These are phyloP conservation scores for Glossophaga mutica DNA, from an alignment of 2,797 vertebrate genomes.

Conservation along the genomic window DNA sequence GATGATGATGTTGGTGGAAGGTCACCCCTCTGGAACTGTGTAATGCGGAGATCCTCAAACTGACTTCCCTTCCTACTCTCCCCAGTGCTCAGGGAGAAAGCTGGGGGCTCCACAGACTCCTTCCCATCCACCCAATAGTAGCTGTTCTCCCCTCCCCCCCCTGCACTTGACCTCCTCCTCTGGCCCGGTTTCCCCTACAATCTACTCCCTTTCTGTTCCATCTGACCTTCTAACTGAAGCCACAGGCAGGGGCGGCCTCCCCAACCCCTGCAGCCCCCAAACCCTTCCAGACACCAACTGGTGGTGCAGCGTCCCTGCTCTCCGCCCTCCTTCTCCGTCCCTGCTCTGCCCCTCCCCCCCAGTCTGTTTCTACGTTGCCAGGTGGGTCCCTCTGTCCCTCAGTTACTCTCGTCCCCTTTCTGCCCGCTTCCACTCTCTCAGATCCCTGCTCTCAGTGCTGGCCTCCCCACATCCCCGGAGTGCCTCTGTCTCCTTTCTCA, in stretches of 20 bases:
- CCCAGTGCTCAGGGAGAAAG: neutral
- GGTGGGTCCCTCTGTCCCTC: neutral
- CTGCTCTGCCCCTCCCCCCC: neutral
- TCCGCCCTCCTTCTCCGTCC: rapidly evolving
- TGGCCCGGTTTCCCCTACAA: neutral
- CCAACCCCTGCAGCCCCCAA: neutral
- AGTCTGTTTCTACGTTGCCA: neutral
- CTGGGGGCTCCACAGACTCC: neutral
- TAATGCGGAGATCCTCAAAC: neutral
- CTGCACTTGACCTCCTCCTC: neutral
- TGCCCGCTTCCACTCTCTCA: neutral
- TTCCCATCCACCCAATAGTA: neutral
- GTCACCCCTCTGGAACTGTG: neutral
- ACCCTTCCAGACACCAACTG: neutral
- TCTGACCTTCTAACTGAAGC: neutral
- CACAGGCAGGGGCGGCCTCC: neutral
- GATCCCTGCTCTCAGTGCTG: neutral
- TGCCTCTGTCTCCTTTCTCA: neutral
- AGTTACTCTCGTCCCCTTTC: neutral
- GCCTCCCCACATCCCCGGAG: rapidly evolving
- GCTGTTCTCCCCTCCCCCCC: neutral
- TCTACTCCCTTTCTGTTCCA: neutral
- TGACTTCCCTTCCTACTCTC: neutral
- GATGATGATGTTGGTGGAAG: neutral
- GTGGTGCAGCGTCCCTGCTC: neutral